phyloP scores from a whole-genome alignment of 1,140 invertebrate species.

The Nymphalis io region DNA sequence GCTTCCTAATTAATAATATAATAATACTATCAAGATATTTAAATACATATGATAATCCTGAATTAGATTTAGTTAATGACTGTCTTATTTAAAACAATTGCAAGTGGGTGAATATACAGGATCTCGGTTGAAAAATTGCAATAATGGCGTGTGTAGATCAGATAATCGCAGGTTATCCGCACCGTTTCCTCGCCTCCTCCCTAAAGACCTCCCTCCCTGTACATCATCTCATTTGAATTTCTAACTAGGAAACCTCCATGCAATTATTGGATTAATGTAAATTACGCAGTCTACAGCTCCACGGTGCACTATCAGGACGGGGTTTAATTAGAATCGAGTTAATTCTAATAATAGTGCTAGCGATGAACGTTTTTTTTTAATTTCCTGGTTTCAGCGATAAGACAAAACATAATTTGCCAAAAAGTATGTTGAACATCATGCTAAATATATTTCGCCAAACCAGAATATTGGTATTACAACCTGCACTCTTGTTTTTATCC shows the following conservation, averaged over 20 bases:
- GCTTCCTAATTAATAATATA: too few species aligned
- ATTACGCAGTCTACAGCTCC: slow-evolving; percentile 88
- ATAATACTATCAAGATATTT: neutral
- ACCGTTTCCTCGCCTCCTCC: slow-evolving; percentile 62
- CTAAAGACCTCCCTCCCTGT: slow-evolving; percentile 63
- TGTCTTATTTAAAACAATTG: neutral
- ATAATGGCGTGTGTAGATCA: slow-evolving; percentile 49
- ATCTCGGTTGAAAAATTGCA: slow-evolving; percentile 36
- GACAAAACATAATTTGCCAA: neutral
- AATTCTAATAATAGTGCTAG: slow-evolving; percentile 70
- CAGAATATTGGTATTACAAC: neutral
- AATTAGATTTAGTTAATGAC: neutral
- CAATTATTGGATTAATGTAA: slow-evolving; percentile 97
- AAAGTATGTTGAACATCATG: neutral
- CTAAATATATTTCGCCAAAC: neutral
- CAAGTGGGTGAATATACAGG: neutral
- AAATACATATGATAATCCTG: neutral
- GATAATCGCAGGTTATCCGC: slow-evolving; percentile 61
- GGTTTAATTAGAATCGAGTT: slow-evolving; percentile 79
- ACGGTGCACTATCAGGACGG: slow-evolving; percentile 82
- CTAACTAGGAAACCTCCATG: slow-evolving; percentile 94
- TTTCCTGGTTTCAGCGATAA: neutral
- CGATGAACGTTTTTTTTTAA: slow-evolving; percentile 38
- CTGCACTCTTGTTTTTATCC: too few species aligned
- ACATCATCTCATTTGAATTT: slow-evolving; percentile 94